Conservation (phyloP, 2,888 invertebrate genomes). For the Synanthedon andrenaeformis region DNA sequence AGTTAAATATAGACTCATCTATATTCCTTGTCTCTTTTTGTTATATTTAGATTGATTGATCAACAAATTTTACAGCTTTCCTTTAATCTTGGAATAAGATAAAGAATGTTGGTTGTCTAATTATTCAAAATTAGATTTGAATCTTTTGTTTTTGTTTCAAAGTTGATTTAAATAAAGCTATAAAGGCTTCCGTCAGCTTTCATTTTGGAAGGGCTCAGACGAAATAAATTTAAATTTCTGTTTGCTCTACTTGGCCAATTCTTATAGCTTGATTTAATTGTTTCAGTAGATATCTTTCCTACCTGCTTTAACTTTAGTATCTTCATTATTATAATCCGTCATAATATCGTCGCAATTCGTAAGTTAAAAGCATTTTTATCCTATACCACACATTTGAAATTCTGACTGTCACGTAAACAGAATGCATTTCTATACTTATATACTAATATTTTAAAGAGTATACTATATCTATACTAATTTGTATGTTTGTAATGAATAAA, state of each 20-base stretch:
- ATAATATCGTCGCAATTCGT: too few relatives aligned
- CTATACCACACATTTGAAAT: too few relatives aligned
- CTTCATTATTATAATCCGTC: too few relatives aligned
- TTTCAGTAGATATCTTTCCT: neutral
- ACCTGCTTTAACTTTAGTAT: too few relatives aligned
- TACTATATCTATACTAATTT: too few relatives aligned
- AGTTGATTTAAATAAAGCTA: conserved; percentile 11
- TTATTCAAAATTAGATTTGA: conserved; percentile 9
- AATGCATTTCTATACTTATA: too few relatives aligned
- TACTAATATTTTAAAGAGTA: too few relatives aligned
- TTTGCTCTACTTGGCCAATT: neutral
- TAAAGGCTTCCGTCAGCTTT: neutral
- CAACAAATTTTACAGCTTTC: neutral
- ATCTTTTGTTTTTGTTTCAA: conserved; percentile 9
- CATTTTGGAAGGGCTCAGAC: neutral
- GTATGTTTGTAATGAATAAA: too few relatives aligned
- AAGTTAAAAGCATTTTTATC: too few relatives aligned
- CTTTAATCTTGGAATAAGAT: neutral
- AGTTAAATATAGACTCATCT: too few relatives aligned
- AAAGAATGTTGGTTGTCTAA: conserved; percentile 6
- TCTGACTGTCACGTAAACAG: too few relatives aligned
- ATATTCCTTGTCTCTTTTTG: too few relatives aligned
- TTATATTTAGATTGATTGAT: neutral
- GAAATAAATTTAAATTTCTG: neutral
- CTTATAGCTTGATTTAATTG: neutral